Base-by-base conservation (phyloP, 2,888 invertebrate species). In the Melipona beecheii region DNA sequence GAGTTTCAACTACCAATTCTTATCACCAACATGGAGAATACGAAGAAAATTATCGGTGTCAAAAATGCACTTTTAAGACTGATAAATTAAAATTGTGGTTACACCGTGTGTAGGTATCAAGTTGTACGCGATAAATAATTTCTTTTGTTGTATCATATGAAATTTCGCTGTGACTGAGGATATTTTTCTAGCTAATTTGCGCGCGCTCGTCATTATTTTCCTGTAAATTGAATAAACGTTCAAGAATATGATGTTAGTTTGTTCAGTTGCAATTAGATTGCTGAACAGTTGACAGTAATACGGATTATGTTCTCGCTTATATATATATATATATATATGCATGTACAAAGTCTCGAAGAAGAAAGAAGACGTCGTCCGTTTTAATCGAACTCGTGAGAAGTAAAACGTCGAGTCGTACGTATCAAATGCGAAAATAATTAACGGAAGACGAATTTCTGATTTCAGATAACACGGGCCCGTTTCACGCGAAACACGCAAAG, bases 11-110 rank as follows among this genome's bases (percentile, higher is more conserved):
- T 88, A 92, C 86, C 89, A 91, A 62, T 91, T 91, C 43, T 93
- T 93, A 15, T 62, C 94, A 94, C 79, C 90, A 91, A 60, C 89
- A 91, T 0, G 87, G 90, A 78, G 94, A 94, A 71, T 94, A 94
- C 76, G 94, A 93, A 52, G 93, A 92, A 80, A 90, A 91, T 49
- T 92, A 91, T 74, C 82, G 86, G 68, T 94, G 94, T 80, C 89
- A 90, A 52, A 90, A 86, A 56, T 94, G 94, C 83, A 76, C 82
- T 6, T 92, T 90, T 65, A 91, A 84, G 78, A 92, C 93, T 15
- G 92, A 93, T 80, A 91, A 91, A 72, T 86, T 90, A 6, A 87
- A 50, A 15, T 3, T 62, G 58, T 85, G 76, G 83, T 36, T 76
- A 56, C 36, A 56, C 21, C 83, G 78, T 56, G 76, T 81, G 24